phyloP scores from a whole-genome alignment of 2,888 invertebrate genomes.

The Pollenia amentaria region DNA sequence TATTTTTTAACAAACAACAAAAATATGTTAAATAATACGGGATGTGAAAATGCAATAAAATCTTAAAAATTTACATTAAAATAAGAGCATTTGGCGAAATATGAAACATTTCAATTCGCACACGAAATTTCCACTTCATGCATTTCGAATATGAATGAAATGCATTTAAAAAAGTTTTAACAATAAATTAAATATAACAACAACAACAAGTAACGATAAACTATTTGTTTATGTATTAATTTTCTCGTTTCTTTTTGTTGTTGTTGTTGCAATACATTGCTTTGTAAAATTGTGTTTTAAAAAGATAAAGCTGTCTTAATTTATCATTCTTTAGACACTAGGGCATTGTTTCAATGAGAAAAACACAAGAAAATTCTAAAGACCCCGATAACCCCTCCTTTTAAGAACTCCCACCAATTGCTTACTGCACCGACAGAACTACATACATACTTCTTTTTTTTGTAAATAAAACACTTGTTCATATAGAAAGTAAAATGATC shows the following conservation, averaged over 20 bases:
- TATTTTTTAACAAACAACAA: not conserved
- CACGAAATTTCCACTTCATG: slow-evolving; percentile 51
- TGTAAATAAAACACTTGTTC: slow-evolving; percentile 63
- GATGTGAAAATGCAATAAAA: not conserved
- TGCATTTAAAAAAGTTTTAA: slow-evolving; percentile 4
- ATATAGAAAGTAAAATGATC: slow-evolving; percentile 54
- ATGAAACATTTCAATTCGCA: slow-evolving; percentile 72
- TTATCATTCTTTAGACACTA: slow-evolving; percentile 60
- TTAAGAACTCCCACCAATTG: slow-evolving; percentile 2
- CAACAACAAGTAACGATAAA: slow-evolving; percentile 4
- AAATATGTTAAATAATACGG: not conserved
- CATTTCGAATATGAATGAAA: slow-evolving; percentile 29
- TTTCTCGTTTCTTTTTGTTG: not conserved
- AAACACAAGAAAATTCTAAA: not conserved
- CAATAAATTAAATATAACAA: slow-evolving; percentile 23
- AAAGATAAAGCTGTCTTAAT: slow-evolving; percentile 69
- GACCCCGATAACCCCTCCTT: not conserved
- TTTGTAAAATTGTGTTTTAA: slow-evolving; percentile 27
- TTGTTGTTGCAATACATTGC: slow-evolving; percentile 9
- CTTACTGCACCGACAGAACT: not conserved
- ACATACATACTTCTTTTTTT: not conserved
- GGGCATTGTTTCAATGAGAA: slow-evolving; percentile 38
- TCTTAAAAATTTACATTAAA: not conserved
- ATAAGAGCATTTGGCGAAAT: slow-evolving; percentile 52
- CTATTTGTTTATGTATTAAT: not conserved